These are phyloP conservation scores for Fukomys damarensis DNA, from an alignment of 2,113 vertebrate genomes.

Conservation along the genomic window DNA sequence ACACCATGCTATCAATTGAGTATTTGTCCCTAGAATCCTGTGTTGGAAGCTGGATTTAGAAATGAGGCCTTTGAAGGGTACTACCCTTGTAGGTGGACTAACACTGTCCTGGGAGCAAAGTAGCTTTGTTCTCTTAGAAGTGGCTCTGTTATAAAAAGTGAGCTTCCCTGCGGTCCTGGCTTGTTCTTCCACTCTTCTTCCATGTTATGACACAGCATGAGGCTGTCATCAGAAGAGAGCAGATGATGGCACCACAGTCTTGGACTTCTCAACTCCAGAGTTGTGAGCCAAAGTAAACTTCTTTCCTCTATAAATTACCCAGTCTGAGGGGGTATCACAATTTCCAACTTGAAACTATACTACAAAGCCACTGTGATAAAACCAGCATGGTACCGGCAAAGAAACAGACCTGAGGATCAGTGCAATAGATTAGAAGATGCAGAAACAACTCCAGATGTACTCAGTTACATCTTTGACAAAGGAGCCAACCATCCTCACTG, in stretches of 20 bases:
- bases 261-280: neutral
- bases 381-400: too few species aligned
- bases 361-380: too few species aligned
- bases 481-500: too few species aligned
- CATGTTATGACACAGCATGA: neutral
- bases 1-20: neutral
- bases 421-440: too few species aligned
- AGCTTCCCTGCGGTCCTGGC: neutral
- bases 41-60: neutral
- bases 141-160: neutral
- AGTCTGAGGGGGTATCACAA: too few species aligned
- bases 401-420: too few species aligned
- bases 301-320: neutral
- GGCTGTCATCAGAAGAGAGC: neutral
- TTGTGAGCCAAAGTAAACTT: neutral
- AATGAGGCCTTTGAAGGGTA: neutral
- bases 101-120: neutral
- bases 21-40: neutral
- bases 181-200: neutral
- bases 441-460: too few species aligned
- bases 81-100: neutral
- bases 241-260: neutral
- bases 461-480: too few species aligned
- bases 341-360: too few species aligned
- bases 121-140: neutral